These are phyloP conservation scores for Addax nasomaculatus DNA, from an alignment of 2,113 vertebrate species.

Conservation along the genomic window DNA sequence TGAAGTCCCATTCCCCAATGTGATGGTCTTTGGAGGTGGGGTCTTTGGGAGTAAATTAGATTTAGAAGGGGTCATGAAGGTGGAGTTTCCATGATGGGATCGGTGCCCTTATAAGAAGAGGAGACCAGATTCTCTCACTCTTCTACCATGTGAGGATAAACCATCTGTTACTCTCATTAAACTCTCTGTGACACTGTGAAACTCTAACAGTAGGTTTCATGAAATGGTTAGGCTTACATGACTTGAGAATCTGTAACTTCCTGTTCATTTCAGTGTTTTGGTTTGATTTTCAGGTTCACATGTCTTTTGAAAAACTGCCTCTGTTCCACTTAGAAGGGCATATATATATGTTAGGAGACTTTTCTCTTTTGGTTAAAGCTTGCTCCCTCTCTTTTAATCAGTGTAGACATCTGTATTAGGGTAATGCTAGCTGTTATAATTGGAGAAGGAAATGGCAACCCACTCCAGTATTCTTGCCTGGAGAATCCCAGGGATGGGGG, in stretches of 20 bases:
- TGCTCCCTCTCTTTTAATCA: constrained; percentile 4
- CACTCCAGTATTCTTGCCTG: too few relatives aligned
- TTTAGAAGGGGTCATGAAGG: neutral
- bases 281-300: constrained; percentile 9
- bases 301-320: constrained; percentile 15
- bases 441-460: too few relatives aligned
- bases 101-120: neutral
- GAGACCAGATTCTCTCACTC: neutral
- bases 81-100: neutral
- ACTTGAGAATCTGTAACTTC: constrained; percentile 31
- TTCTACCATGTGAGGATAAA: neutral
- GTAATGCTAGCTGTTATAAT: neutral
- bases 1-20: neutral
- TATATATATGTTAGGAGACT: neutral
- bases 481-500: too few relatives aligned
- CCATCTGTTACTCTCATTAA: neutral
- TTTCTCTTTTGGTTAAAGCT: constrained; percentile 13
- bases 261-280: constrained; percentile 28
- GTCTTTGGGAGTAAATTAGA: neutral
- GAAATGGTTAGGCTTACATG: neutral
- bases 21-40: neutral
- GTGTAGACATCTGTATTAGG: neutral
- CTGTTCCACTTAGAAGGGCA: neutral
- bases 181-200: neutral
- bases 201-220: neutral